phyloP scores from a whole-genome alignment of 2,888 invertebrate genomes.

The Andrena bicolor region DNA sequence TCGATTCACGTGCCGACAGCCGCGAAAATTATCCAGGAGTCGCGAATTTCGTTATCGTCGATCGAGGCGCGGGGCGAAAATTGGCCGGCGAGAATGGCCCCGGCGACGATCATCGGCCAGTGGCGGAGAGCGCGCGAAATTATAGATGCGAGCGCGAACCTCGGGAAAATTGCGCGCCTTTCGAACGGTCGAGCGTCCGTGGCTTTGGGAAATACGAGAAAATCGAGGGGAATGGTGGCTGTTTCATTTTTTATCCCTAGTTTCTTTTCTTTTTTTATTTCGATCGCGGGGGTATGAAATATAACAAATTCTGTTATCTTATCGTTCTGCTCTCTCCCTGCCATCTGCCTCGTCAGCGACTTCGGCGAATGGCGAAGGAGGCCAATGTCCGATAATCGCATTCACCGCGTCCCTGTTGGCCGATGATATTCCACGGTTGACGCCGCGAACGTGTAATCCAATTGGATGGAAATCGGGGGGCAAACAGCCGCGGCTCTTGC shows the following conservation, averaged over 20 bases:
- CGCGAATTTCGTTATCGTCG: slow-evolving; percentile 75
- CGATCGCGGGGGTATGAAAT: too few relatives aligned
- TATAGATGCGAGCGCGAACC: slow-evolving; percentile 44
- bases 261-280: not conserved
- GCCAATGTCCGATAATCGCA: not conserved
- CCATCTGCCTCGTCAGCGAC: too few relatives aligned
- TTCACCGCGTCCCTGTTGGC: slow-evolving; percentile 38
- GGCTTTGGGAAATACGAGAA: not conserved
- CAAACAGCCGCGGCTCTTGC: slow-evolving; percentile 60
- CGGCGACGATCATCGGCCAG: slow-evolving; percentile 31
- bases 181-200: slow-evolving; percentile 1
- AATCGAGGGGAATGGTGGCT: not conserved
- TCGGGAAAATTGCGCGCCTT: slow-evolving; percentile 33
- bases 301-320: not conserved
- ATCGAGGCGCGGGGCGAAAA: slow-evolving; percentile 71
- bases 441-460: slow-evolving; percentile 62
- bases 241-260: not conserved
- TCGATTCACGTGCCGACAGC: slow-evolving; percentile 65
- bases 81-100: slow-evolving; percentile 59
- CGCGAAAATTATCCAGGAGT: slow-evolving; percentile 69
- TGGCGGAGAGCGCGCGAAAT: slow-evolving; percentile 62
- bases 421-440: slow-evolving; percentile 29
- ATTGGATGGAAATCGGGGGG: slow-evolving; percentile 70
- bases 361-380: not conserved
- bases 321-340: too few relatives aligned